Conservation (phyloP, 1,140 invertebrate species). For the Limonius californicus region DNA sequence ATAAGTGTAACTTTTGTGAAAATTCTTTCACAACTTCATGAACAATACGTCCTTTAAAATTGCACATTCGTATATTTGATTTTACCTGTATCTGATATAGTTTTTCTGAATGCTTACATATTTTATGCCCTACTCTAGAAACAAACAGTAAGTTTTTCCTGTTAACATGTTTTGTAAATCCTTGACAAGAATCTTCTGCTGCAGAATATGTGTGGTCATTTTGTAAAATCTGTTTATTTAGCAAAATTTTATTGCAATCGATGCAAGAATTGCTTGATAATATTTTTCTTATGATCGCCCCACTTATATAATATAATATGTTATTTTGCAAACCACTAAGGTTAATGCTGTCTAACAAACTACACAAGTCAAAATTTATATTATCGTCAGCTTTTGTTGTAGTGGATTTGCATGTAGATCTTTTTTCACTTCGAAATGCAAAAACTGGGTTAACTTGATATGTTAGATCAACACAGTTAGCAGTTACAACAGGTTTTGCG, state of each 20-base stretch:
- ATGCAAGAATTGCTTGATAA: background rate
- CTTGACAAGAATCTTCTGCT: no score
- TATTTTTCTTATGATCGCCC: constrained; percentile 18
- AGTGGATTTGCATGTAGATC: background rate
- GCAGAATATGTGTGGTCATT: no score
- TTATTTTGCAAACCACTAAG: constrained; percentile 27
- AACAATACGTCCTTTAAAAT: no score
- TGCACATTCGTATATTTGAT: no score
- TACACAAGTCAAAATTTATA: background rate
- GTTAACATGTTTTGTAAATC: no score
- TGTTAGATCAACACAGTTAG: background rate
- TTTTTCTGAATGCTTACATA: no score
- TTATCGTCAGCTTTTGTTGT: background rate
- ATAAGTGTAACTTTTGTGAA: no score
- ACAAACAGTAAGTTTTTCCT: no score
- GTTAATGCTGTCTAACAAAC: constrained; percentile 25
- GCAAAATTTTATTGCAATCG: background rate
- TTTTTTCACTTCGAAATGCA: background rate
- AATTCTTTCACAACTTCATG: no score
- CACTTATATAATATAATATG: constrained; percentile 28
- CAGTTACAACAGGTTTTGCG: background rate
- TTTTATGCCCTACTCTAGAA: no score
- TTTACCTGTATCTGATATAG: no score
- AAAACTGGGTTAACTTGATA: background rate
- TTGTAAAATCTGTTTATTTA: no score